phyloP scores from a whole-genome alignment of 2,797 vertebrate species.

The Halcyon chelicuti region DNA sequence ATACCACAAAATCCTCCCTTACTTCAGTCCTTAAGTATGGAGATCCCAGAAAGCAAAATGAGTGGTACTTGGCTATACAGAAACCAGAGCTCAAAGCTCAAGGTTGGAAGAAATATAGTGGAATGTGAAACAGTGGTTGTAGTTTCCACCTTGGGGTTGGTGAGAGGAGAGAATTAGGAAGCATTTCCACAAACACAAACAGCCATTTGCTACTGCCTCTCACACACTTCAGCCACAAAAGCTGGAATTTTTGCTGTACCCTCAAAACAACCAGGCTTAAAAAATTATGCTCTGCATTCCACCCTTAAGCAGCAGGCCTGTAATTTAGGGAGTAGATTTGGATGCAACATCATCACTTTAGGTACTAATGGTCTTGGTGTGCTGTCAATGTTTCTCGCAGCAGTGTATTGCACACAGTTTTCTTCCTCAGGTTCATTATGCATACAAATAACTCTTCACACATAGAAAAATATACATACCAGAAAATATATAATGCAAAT shows the following conservation, averaged over 20 bases:
- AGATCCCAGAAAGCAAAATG: not conserved
- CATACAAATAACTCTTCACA: not conserved
- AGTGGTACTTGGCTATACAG: not conserved
- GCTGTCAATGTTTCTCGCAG: not conserved
- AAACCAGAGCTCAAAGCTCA: not conserved
- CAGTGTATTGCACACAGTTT: not conserved
- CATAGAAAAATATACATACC: not conserved
- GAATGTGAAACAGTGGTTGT: not conserved
- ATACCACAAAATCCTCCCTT: not conserved
- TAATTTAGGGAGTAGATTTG: not conserved
- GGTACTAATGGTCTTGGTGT: not conserved
- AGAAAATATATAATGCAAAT: conserved; percentile 25
- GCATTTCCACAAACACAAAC: not conserved
- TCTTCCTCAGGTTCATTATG: not conserved
- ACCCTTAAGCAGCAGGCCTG: not conserved
- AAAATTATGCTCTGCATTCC: not conserved
- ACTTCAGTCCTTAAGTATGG: not conserved
- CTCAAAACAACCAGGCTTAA: not conserved
- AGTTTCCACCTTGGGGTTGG: not conserved
- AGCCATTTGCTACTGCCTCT: not conserved
- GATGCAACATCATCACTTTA: not conserved
- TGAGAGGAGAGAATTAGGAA: not conserved
- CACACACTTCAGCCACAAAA: not conserved
- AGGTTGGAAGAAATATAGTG: not conserved
- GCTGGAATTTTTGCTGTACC: not conserved